Evolutionary conservation across 1,140 invertebrate species (phyloP).

Genomic region (Tyrophagus putrescentiae): DNA sequence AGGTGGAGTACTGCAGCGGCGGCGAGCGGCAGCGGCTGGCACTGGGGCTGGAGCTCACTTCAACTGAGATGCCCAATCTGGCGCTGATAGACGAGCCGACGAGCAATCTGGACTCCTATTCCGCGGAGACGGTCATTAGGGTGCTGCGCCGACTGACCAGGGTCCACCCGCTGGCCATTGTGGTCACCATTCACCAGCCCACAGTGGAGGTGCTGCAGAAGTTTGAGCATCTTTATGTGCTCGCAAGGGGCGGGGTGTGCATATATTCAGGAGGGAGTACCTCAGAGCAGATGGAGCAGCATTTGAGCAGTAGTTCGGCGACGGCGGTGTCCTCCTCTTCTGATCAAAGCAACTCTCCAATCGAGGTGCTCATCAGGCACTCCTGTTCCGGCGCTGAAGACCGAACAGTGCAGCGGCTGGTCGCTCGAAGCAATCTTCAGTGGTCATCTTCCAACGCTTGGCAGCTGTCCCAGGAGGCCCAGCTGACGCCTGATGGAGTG

Average conservation of each 20-base stretch:
- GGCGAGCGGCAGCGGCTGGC: slow-evolving; percentile 80
- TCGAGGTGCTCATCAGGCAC: neutral
- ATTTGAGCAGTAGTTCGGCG: no score
- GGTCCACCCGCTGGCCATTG: neutral
- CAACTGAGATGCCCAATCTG: slow-evolving; percentile 42
- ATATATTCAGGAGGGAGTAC: neutral
- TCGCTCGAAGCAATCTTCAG: neutral
- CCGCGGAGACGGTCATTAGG: neutral
- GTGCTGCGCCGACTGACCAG: neutral
- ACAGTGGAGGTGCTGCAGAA: neutral
- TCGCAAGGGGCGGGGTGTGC: slow-evolving; percentile 5
- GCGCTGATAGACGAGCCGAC: slow-evolving; percentile 32
- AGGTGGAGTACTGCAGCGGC: slow-evolving; percentile 65
- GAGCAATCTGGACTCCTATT: slow-evolving; percentile 35
- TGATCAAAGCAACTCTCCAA: neutral
- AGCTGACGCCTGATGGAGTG: neutral
- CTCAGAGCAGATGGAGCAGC: no score
- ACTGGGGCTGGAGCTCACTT: slow-evolving; percentile 81
- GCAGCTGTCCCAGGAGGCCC: neutral
- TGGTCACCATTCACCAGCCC: slow-evolving; percentile 14
- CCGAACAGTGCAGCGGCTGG: neutral
- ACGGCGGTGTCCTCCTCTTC: no score
- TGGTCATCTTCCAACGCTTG: neutral
- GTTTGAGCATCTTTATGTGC: slow-evolving; percentile 17
- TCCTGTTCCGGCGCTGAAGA: neutral